Evolutionary conservation across 2,888 invertebrate genomes (phyloP).

Genomic region (Caenorhabditis sp.): DNA sequence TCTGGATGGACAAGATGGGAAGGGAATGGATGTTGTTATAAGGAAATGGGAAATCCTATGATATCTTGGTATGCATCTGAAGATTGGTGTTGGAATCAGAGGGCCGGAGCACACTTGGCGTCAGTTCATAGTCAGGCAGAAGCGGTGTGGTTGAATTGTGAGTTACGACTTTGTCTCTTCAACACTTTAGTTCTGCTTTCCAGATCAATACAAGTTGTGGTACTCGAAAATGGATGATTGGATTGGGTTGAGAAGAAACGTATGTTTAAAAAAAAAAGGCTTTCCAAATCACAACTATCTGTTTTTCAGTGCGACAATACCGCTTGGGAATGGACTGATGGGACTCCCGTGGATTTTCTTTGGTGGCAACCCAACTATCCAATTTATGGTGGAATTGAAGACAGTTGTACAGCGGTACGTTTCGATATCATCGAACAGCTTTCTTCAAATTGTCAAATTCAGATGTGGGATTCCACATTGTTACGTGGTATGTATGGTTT

Average conservation of each 20-base stretch:
- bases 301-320: constrained; percentile 46
- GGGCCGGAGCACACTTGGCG: constrained; percentile 45
- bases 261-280: not conserved
- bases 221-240: constrained; percentile 42
- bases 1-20: constrained; percentile 38
- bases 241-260: constrained; percentile 47
- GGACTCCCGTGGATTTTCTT: constrained; percentile 38
- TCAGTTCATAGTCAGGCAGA: constrained; percentile 41
- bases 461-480: constrained; percentile 38
- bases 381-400: constrained; percentile 16
- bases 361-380: constrained; percentile 51
- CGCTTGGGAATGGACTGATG: constrained; percentile 42
- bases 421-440: no score
- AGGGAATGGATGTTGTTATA: constrained; percentile 35
- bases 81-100: constrained; percentile 42
- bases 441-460: not conserved
- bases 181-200: not conserved
- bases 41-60: constrained; percentile 22
- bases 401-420: constrained; percentile 42
- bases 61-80: constrained; percentile 33
- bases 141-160: constrained; percentile 40
- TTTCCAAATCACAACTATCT: not conserved
- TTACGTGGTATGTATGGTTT: constrained; percentile 19
- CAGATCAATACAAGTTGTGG: constrained; percentile 44
- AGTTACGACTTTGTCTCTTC: not conserved